phyloP scores from a whole-genome alignment of 1,140 invertebrate species.

The Vanessa atalanta region DNA sequence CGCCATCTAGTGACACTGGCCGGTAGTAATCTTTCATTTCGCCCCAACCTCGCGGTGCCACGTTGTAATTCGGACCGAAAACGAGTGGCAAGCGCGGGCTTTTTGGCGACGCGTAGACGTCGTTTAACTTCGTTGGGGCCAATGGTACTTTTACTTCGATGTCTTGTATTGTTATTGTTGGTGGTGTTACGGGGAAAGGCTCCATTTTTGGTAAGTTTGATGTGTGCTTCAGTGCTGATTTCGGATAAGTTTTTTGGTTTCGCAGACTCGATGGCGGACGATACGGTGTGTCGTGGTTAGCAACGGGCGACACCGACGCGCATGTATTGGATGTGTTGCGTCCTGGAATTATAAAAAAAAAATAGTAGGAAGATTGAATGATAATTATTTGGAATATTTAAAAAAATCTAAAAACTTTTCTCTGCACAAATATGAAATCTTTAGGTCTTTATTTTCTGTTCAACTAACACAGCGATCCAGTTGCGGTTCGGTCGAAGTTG shows the following conservation, averaged over 20 bases:
- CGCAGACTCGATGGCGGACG: slow-evolving; percentile 75
- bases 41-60: slow-evolving; percentile 90
- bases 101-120: slow-evolving; percentile 70
- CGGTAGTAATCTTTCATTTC: slow-evolving; percentile 84
- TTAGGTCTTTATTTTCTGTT: no score
- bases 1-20: slow-evolving; percentile 84
- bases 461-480: no score
- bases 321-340: slow-evolving; percentile 78
- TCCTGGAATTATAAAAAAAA: slow-evolving; percentile 55
- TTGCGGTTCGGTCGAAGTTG: no score
- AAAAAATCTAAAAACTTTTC: no score
- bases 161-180: slow-evolving; percentile 61
- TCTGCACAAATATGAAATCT: no score
- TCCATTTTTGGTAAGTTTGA: slow-evolving; percentile 76
- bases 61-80: slow-evolving; percentile 86
- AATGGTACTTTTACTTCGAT: slow-evolving; percentile 70
- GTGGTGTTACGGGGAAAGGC: slow-evolving; percentile 71
- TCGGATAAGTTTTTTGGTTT: slow-evolving; percentile 73
- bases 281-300: slow-evolving; percentile 79
- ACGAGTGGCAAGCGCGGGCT: slow-evolving; percentile 67
- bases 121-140: slow-evolving; percentile 76
- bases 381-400: no score
- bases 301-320: slow-evolving; percentile 75
- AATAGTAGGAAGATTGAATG: background rate
- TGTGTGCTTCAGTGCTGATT: slow-evolving; percentile 78